phyloP scores from a whole-genome alignment of 1,140 invertebrate species.

The Drosophila simulans region DNA sequence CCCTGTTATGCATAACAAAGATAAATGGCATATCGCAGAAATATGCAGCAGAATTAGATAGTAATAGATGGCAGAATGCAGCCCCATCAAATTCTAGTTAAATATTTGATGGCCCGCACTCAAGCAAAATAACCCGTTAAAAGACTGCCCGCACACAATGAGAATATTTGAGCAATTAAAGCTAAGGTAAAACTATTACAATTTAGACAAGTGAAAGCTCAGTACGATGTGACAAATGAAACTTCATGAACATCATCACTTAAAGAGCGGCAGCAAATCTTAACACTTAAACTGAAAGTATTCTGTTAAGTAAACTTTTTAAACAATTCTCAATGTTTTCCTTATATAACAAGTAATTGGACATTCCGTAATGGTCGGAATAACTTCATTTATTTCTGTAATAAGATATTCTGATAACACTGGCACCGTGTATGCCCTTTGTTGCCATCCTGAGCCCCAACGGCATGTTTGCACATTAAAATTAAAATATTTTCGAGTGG shows the following conservation, averaged over 20 bases:
- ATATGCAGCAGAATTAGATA: constrained; percentile 45
- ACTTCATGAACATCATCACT: neutral
- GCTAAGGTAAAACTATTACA: constrained; percentile 11
- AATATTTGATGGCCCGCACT: constrained; percentile 23
- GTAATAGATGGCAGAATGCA: constrained; percentile 29
- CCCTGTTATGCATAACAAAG: constrained; percentile 55
- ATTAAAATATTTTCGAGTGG: constrained; percentile 23
- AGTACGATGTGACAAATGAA: neutral
- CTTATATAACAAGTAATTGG: neutral
- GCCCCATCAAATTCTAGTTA: constrained; percentile 17
- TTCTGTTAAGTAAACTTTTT: too few species aligned
- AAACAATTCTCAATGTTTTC: neutral
- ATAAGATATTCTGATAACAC: constrained; percentile 18
- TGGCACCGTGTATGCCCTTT: constrained; percentile 11
- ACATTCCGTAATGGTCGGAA: neutral
- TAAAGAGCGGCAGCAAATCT: neutral
- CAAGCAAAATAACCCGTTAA: constrained; percentile 1
- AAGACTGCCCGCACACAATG: neutral
- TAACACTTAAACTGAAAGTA: too few species aligned
- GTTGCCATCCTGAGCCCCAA: neutral
- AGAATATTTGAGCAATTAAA: constrained; percentile 18
- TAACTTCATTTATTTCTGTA: constrained; percentile 2
- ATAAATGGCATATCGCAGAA: constrained; percentile 61
- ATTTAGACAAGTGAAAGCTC: constrained; percentile 1
- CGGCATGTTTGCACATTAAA: constrained; percentile 39